Evolutionary conservation across 2,888 invertebrate genomes (phyloP), one percentile per base, ranked within the genome.

Genomic region (Galerucella nymphaeae): DNA sequence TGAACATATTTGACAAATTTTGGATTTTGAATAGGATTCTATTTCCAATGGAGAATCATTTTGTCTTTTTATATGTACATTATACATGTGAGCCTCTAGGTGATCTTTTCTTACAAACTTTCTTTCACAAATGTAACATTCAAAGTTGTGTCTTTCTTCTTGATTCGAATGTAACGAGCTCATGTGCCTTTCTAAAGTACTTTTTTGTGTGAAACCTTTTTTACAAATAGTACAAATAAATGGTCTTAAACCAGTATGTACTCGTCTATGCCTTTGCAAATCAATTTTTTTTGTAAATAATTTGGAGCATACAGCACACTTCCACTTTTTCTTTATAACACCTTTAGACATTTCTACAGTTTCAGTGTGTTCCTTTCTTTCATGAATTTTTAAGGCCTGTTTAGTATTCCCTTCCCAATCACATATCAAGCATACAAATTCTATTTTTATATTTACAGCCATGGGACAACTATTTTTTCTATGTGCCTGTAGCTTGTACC

Each of bases 141-240:
- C 66, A 75, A 79, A 76, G 53, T 63, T 55, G 57, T 76, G 69
- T 73, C 80, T 81, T 57, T 75, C 79, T 72, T 63, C 78, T 79
- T 77, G 70, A 55, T 79, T 81, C n/a, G 80, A 80, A 69, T 83
- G 83, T 11, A 65, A 50, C 14, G 80, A 81, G n/a, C 79, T 78
- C 78, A 82, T 80, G 70, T 83, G 83, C 9, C 81, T 78, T 2
- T 79, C 78, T 66, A 83, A 75, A 65, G 82, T 82, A 55, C 79
- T 78, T n/a, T 80, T 80, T 71, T 83, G 82, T 59, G 81, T 77
- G 73, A 82, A 83, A 3, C 76, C 76, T 73, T 82, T 82, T 63
- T 79, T 79, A 65, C 83, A 83, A 45, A 81, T 71, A 45, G 75
- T 80, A 70, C 83, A 83, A 71, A 73, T 70, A 13, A 80, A 80